These are phyloP conservation scores for Phyllotreta cruciferae DNA, from an alignment of 2,888 invertebrate genomes.

Conservation along the genomic window DNA sequence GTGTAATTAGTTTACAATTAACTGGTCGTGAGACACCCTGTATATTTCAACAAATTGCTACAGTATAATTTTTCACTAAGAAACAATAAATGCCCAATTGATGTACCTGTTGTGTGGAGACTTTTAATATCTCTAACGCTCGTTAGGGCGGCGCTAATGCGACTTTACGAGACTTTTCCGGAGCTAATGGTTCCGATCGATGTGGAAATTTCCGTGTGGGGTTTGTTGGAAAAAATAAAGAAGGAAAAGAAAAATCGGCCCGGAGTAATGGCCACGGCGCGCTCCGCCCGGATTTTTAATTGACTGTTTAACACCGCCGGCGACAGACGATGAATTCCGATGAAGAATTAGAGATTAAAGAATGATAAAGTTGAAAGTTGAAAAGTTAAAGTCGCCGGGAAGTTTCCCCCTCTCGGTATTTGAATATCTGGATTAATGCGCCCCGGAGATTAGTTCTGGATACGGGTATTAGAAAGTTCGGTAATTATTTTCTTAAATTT, in stretches of 20 bases:
- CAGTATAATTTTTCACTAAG: no score
- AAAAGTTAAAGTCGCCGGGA: conserved; percentile 13
- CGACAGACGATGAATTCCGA: conserved; percentile 25
- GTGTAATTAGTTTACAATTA: no score
- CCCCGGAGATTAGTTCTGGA: neutral
- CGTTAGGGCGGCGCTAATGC: conserved; percentile 23
- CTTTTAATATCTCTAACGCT: conserved; percentile 24
- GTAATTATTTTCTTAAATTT: no score
- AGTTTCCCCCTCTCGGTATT: conserved; percentile 7
- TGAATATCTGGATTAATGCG: conserved; percentile 7
- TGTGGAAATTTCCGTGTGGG: conserved; percentile 23
- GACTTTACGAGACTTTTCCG: conserved; percentile 25
- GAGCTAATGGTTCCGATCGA: conserved; percentile 25
- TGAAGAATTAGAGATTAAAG: conserved; percentile 23
- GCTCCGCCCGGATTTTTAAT: conserved; percentile 27
- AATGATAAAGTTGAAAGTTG: conserved; percentile 14
- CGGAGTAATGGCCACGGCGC: conserved; percentile 17
- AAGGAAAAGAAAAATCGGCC: conserved; percentile 30
- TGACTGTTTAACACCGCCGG: conserved; percentile 24
- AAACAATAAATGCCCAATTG: neutral
- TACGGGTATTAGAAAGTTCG: no score
- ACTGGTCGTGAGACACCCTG: no score
- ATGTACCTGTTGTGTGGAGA: conserved; percentile 27
- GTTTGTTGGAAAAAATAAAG: conserved; percentile 4
- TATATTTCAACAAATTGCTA: no score